A percentile compares a stretch with the other conserved stretches of the same genome.
These are phyloP conservation scores for Sciurus carolinensis DNA, from an alignment of 2,797 vertebrate species.

Conservation along the genomic window DNA sequence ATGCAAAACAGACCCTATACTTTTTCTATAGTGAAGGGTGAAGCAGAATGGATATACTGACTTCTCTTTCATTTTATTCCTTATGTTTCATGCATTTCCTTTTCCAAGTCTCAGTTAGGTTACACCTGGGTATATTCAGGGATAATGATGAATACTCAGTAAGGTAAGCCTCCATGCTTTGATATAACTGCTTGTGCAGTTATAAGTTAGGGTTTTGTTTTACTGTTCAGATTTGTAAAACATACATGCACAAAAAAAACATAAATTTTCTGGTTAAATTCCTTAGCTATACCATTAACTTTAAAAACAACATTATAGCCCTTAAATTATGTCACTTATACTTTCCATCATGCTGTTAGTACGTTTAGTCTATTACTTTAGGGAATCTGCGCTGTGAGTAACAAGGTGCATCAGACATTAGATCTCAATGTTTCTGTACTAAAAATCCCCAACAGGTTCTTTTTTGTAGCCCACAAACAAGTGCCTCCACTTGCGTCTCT, in stretches of 20 bases:
- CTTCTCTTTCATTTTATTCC: background rate
- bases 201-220: background rate
- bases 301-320: background rate
- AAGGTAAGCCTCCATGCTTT: background rate
- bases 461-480: background rate
- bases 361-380: background rate
- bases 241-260: background rate
- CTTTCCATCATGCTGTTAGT: background rate
- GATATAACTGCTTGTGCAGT: background rate
- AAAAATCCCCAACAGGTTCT: background rate
- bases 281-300: background rate
- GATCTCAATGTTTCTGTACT: background rate
- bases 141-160: background rate
- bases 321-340: background rate
- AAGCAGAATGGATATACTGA: background rate
- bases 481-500: background rate
- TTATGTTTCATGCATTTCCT: background rate
- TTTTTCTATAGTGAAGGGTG: background rate
- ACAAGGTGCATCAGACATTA: background rate
- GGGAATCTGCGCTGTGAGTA: background rate
- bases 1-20: background rate
- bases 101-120: background rate
- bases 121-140: background rate
- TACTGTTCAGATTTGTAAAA: background rate
- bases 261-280: background rate